These are phyloP conservation scores for Bombus sibiricus DNA, from an alignment of 1,140 invertebrate species.

Conservation along the genomic window DNA sequence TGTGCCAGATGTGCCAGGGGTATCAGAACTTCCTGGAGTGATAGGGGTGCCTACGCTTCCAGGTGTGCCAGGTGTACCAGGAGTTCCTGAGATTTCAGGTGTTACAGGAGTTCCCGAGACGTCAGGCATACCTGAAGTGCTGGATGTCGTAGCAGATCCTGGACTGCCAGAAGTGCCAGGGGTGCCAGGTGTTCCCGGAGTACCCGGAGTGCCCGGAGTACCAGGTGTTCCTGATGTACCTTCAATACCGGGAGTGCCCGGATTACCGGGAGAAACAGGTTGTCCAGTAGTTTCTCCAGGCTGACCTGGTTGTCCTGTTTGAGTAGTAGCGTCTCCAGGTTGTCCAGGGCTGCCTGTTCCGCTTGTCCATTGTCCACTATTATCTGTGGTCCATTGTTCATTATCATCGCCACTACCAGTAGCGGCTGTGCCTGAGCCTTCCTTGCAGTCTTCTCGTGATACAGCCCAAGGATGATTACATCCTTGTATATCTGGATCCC, in stretches of 20 bases:
- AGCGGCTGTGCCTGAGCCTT: conserved; percentile 23
- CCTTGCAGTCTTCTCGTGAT: conserved; percentile 69
- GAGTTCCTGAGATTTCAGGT: background rate
- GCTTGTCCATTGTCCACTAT: no score
- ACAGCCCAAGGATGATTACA: conserved; percentile 88
- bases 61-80: conserved; percentile 49
- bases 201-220: background rate
- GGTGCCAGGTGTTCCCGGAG: conserved; percentile 12
- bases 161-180: conserved; percentile 24
- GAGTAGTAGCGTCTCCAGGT: no score
- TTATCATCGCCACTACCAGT: conserved; percentile 12
- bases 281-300: no score
- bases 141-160: background rate
- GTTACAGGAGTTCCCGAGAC: background rate
- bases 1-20: background rate
- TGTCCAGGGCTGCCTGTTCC: no score
- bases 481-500: conserved; percentile 86
- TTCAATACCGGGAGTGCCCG: conserved; percentile 69
- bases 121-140: background rate
- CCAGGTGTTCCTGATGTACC: conserved; percentile 19
- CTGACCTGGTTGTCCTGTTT: background rate
- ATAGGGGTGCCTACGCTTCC: background rate
- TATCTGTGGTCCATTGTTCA: conserved; percentile 33
- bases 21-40: conserved; percentile 49
- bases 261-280: background rate